These are phyloP conservation scores for Dendronephthya gigantea DNA, from an alignment of 64 coral and sea anemone species.

Conservation along the genomic window DNA sequence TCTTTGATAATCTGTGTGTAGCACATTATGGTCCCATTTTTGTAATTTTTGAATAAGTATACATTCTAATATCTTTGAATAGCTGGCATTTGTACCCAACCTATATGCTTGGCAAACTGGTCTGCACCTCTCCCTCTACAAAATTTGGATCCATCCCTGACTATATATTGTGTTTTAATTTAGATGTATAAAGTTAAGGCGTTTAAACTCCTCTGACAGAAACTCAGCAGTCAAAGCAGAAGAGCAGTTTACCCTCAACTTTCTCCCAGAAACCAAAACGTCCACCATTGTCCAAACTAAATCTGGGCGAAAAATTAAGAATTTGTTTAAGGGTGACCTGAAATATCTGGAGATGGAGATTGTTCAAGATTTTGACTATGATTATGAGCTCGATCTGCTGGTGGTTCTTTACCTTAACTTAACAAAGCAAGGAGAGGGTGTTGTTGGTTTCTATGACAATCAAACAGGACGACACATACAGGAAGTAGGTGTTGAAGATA, in stretches of 20 bases:
- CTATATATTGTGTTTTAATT: no score
- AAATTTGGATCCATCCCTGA: no score
- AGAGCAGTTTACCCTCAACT: background rate
- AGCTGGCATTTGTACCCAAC: no score
- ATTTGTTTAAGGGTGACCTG: background rate
- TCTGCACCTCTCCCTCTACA: no score
- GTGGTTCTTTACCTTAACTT: background rate
- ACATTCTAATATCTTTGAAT: no score
- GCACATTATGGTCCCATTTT: no score
- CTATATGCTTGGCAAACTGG: no score
- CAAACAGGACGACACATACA: background rate
- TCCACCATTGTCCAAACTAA: background rate
- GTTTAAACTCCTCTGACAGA: background rate
- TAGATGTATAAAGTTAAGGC: background rate
- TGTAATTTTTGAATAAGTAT: no score
- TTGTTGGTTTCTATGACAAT: slow-evolving; percentile 20
- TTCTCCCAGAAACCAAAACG: background rate
- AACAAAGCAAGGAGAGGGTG: background rate
- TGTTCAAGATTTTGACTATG: background rate
- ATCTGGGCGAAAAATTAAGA: background rate
- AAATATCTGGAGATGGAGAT: background rate
- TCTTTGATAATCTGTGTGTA: no score
- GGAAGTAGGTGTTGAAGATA: background rate
- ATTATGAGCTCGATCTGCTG: background rate
- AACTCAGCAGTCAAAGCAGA: background rate